Evolutionary conservation across 2,113 vertebrate genomes (phyloP).

Genomic region (Rana temporaria): DNA sequence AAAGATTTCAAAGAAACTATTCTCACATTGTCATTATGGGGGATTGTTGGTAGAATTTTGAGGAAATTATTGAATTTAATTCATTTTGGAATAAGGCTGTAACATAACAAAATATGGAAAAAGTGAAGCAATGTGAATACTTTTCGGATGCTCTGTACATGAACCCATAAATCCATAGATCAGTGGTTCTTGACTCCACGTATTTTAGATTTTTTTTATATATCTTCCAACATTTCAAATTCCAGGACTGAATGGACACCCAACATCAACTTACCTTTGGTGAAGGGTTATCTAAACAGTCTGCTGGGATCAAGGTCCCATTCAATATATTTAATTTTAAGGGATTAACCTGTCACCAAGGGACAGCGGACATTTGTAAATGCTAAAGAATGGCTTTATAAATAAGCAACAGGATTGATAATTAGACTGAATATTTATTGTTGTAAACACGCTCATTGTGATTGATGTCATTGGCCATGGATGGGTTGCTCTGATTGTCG

Average conservation of each 20-base stretch:
- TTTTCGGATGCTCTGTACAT: no score
- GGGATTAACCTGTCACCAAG: neutral
- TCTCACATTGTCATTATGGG: no score
- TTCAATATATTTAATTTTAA: conserved; percentile 12
- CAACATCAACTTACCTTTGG: neutral
- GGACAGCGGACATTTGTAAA: neutral
- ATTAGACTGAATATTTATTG: neutral
- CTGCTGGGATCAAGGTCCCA: conserved; percentile 7
- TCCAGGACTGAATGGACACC: neutral
- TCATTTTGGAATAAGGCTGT: no score
- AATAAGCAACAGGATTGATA: conserved; percentile 6
- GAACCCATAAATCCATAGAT: neutral
- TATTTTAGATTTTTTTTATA: neutral
- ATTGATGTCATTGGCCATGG: neutral
- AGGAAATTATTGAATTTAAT: no score
- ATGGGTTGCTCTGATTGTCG: neutral
- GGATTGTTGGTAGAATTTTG: no score
- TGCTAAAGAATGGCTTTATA: neutral
- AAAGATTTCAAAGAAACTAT: no score
- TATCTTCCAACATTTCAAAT: neutral
- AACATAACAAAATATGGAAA: no score
- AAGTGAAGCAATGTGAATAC: no score
- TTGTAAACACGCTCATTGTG: neutral
- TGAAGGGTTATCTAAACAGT: neutral
- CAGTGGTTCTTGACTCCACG: neutral